A percentile compares a stretch with the other conserved stretches of the same genome.
Conservation (phyloP, 2,888 invertebrate species). For the Ametastegia equiseti region DNA sequence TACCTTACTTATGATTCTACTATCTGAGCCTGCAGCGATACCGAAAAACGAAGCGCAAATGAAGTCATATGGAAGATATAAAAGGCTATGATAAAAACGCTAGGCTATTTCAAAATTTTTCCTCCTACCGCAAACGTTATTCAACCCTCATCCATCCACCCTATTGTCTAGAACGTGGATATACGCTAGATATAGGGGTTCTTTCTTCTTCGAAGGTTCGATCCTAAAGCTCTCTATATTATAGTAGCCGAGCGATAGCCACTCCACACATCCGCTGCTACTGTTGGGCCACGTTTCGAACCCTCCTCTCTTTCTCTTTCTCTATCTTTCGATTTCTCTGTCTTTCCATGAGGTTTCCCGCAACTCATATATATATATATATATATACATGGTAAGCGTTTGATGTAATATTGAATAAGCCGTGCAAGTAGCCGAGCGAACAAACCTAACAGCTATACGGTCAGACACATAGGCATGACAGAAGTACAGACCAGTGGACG, state of each 20-base stretch:
- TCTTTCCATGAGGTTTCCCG: not conserved
- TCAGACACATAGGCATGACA: not conserved
- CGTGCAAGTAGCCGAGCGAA: not conserved
- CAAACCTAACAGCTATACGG: not conserved
- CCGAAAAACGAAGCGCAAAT: not conserved
- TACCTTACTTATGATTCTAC: too few species aligned
- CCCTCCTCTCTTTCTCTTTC: not conserved
- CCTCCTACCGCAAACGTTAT: not conserved
- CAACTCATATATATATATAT: not conserved
- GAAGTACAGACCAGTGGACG: not conserved
- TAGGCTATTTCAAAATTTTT: not conserved
- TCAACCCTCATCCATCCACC: not conserved
- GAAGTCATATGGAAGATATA: not conserved
- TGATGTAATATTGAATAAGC: slow-evolving; percentile 39
- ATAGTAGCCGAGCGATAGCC: not conserved
- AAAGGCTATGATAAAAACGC: not conserved
- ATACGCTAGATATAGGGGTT: slow-evolving; percentile 11
- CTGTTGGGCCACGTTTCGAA: slow-evolving; percentile 18
- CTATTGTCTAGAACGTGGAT: not conserved
- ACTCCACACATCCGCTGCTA: not conserved
- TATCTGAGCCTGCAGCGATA: not conserved
- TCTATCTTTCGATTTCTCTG: not conserved
- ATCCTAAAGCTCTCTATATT: slow-evolving; percentile 25
- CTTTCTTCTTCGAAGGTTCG: slow-evolving; percentile 21
- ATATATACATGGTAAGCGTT: not conserved